phyloP scores from a whole-genome alignment of 2,113 vertebrate genomes.

The Clarias gariepinus region DNA sequence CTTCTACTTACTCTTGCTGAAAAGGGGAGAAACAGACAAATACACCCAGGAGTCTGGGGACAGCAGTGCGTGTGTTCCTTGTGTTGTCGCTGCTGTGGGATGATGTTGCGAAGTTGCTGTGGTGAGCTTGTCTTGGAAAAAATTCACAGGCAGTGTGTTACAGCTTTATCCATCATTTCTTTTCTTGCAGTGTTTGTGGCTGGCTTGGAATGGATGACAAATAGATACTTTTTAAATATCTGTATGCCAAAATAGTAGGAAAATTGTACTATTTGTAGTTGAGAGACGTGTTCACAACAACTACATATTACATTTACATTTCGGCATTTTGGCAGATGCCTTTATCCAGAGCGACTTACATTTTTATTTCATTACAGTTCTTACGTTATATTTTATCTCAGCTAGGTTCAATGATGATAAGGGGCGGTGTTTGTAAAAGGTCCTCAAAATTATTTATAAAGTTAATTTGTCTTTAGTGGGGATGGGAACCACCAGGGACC shows the following conservation, averaged over 20 bases:
- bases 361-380: not conserved
- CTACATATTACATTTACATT: not conserved
- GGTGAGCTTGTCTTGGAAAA: not conserved
- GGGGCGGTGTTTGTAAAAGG: too few species aligned
- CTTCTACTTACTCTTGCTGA: conserved; percentile 9
- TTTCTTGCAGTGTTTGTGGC: not conserved
- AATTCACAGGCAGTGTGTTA: not conserved
- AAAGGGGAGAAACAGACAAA: not conserved
- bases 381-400: not conserved
- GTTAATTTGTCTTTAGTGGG: not conserved
- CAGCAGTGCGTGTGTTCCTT: not conserved
- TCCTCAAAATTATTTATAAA: not conserved
- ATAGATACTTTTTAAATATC: not conserved
- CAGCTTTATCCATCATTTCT: not conserved
- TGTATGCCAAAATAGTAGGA: not conserved
- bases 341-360: too few species aligned
- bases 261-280: not conserved
- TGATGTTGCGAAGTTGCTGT: not conserved
- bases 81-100: not conserved
- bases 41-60: not conserved
- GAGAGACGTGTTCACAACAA: not conserved
- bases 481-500: too few species aligned
- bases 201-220: not conserved
- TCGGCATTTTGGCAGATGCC: too few species aligned
- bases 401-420: not conserved